These are phyloP conservation scores for Typhlichthys eigenmanni DNA, from an alignment of 2,797 vertebrate genomes.

Conservation along the genomic window DNA sequence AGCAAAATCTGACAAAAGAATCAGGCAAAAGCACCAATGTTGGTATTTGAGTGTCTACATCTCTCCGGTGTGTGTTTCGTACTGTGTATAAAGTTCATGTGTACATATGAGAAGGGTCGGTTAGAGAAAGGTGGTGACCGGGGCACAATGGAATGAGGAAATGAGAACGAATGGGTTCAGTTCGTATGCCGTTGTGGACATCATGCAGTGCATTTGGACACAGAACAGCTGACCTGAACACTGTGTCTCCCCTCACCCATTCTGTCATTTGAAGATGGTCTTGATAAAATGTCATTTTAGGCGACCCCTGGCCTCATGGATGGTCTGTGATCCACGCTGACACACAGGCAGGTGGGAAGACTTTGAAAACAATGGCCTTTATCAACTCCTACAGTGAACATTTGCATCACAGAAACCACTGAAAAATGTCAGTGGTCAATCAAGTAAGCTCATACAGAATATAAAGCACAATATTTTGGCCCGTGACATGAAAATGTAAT, in stretches of 20 bases:
- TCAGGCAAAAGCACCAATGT: conserved; percentile 1
- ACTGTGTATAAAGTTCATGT: too few species aligned
- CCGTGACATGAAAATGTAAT: conserved; percentile 63
- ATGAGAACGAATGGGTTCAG: conserved; percentile 31
- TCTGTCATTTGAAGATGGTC: conserved; percentile 70
- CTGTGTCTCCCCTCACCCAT: conserved; percentile 63
- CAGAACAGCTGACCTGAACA: conserved; percentile 65
- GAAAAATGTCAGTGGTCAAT: conserved; percentile 79
- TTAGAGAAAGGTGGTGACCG: neutral
- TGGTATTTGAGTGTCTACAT: too few species aligned
- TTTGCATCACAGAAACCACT: conserved; percentile 73
- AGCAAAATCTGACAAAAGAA: conserved; percentile 13
- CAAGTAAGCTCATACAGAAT: conserved; percentile 67
- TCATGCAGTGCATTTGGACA: conserved; percentile 55
- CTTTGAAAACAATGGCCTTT: conserved; percentile 75
- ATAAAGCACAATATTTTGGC: conserved; percentile 53
- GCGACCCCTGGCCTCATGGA: conserved; percentile 41
- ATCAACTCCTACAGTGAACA: conserved; percentile 59
- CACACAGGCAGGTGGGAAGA: conserved; percentile 59
- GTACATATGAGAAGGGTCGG: too few species aligned
- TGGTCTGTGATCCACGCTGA: conserved; percentile 18
- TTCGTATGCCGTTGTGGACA: conserved; percentile 53
- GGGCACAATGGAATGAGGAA: conserved; percentile 20
- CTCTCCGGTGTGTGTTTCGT: too few species aligned
- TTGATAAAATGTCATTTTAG: conserved; percentile 78